Base-by-base conservation (phyloP, 2,113 vertebrate species). In the Chionomys nivalis region DNA sequence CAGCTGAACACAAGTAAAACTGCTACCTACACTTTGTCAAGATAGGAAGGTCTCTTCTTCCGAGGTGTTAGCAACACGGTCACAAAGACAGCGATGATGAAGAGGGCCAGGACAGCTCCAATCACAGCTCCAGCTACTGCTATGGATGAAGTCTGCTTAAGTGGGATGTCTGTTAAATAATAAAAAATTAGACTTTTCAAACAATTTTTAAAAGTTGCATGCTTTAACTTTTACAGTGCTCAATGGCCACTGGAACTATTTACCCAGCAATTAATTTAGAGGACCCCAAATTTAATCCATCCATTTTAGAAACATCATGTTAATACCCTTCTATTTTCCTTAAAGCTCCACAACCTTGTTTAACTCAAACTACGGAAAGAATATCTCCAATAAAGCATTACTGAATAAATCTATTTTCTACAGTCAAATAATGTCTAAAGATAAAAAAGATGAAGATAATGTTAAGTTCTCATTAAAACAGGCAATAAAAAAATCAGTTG, bases 41-140 rank as follows among this genome's bases (percentile, higher is more conserved):
- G 98, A 90, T 98, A 99, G 44, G 98, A 97, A 42, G 98, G 98
- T 65, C 98, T 98, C 96, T 98, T 98, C 90, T 99, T 99, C 96
- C 98, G 98, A 55, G 99, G 99, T 3, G 99, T 99, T 96, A 99
- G 96, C 95, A 99, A 98, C 94, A 99, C 99, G 91, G 99, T 99
- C 98, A 99, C 98, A 98, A 99, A 99, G 98, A 99, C 97, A 72
- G 98, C 98, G 89, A 99, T 99, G 97, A 99, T 99, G 98, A 99
- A 99, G 95, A 99, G 99, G 72, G 99, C 99, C 86, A 99, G 99
- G 97, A 99, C 99, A 55, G 99, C 99, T 81, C 99, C 99, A 98
- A 99, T 99, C 94, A 99, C 98, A 63, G 99, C 99, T 96, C 99
- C 99, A 75, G 99, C 99, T 97, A 99, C 98, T 3, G 99, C 99